These are phyloP conservation scores for Potamarius usumacintae DNA, from an alignment of 2,113 vertebrate species.

Conservation along the genomic window DNA sequence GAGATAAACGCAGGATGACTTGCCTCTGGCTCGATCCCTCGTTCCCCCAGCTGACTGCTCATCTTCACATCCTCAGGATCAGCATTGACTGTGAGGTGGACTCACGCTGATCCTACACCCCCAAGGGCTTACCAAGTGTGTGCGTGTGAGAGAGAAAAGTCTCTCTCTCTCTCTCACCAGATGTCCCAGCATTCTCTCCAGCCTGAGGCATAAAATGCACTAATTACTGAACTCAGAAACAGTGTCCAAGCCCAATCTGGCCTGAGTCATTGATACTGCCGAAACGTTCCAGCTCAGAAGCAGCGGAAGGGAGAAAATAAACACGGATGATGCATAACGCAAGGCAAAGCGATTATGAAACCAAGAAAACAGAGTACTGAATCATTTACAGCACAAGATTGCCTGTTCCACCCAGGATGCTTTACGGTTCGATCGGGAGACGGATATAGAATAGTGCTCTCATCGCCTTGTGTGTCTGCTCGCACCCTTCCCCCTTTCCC, in stretches of 20 bases:
- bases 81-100: not conserved
- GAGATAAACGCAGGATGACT: not conserved
- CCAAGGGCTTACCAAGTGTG: not conserved
- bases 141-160: not conserved
- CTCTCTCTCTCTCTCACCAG: not conserved
- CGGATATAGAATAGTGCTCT: conserved; percentile 5
- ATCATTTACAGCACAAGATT: conserved; percentile 23
- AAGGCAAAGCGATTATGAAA: conserved; percentile 6
- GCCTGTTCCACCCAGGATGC: not conserved
- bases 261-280: not conserved
- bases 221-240: conserved; percentile 13
- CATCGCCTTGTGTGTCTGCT: not conserved
- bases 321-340: conserved; percentile 6
- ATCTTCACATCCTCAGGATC: conserved; percentile 16
- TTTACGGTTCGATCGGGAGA: not conserved
- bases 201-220: conserved; percentile 2
- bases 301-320: conserved; percentile 4
- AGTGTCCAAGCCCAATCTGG: not conserved
- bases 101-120: not conserved
- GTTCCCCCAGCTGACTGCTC: conserved; percentile 20
- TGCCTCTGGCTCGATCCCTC: not conserved
- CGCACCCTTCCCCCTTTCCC: not conserved
- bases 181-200: not conserved
- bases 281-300: not conserved
- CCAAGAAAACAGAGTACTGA: not conserved